Percentiles rank a stretch among this genome's conserved stretches.
Conservation (phyloP, 23 tunicate species). For the Trididemnum clinides region DNA sequence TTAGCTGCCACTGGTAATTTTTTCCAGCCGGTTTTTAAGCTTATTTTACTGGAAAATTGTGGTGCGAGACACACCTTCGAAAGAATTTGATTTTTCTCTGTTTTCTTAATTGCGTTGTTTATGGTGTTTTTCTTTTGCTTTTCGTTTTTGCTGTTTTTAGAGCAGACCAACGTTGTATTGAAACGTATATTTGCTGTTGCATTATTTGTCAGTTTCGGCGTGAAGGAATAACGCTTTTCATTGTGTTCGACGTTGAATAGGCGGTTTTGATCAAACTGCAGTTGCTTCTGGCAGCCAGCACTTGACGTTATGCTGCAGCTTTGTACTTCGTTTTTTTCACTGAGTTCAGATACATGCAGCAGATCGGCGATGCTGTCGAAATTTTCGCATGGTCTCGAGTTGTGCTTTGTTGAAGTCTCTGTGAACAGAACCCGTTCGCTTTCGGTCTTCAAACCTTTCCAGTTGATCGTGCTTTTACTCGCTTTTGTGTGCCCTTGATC, state of each 20-base stretch:
- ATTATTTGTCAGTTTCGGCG: neutral
- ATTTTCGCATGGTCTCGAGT: neutral
- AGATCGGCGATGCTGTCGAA: neutral
- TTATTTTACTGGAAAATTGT: conserved; percentile 7
- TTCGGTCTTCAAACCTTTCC: conserved; percentile 35
- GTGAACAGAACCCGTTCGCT: conserved; percentile 25
- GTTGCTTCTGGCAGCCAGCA: neutral
- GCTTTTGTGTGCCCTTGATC: conserved; percentile 71
- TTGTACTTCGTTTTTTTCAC: neutral
- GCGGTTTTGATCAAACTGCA: neutral
- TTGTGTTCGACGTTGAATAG: neutral
- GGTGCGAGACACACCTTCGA: conserved; percentile 45
- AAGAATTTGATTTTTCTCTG: neutral
- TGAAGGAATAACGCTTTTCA: neutral
- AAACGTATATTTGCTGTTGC: neutral
- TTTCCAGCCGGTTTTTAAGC: neutral
- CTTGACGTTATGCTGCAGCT: neutral
- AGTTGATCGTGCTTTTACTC: conserved; percentile 57
- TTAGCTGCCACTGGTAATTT: neutral
- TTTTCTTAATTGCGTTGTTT: neutral
- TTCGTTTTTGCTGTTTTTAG: neutral
- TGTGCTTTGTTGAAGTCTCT: neutral
- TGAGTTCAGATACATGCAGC: neutral
- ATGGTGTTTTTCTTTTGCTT: neutral
- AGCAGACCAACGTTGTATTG: neutral